Percentiles rank a stretch among this genome's conserved stretches.
Evolutionary conservation across 2,888 invertebrate species (phyloP).

Genomic region (Patella depressa): DNA sequence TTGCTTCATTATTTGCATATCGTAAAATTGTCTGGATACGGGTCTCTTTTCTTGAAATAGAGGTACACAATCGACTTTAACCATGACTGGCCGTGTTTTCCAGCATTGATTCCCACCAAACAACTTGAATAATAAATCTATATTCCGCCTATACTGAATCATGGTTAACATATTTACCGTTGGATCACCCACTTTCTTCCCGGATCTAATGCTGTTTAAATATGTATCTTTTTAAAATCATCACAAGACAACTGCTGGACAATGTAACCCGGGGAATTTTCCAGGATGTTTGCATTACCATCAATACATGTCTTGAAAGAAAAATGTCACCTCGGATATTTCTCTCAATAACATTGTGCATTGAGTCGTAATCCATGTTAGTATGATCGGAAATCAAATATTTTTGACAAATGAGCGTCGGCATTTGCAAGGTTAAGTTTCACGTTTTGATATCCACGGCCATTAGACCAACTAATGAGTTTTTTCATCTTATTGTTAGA

Average conservation of each 20-base stretch:
- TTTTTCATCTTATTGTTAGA: not conserved
- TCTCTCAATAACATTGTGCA: not conserved
- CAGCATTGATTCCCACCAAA: not conserved
- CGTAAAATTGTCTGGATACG: not conserved
- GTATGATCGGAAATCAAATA: not conserved
- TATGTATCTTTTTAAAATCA: not conserved
- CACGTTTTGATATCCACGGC: not conserved
- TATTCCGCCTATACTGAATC: not conserved
- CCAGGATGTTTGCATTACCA: not conserved
- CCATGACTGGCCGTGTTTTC: not conserved
- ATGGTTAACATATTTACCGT: not conserved
- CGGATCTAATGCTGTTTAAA: not conserved
- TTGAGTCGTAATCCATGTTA: too few relatives aligned
- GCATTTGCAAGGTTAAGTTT: not conserved
- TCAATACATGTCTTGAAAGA: not conserved
- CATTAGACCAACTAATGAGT: not conserved
- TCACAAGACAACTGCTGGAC: not conserved
- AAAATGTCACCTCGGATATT: not conserved
- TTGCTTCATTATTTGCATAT: not conserved
- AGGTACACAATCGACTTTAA: not conserved
- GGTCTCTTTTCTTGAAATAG: not conserved
- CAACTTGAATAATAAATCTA: not conserved
- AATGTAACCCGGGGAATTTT: not conserved
- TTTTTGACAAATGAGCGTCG: not conserved
- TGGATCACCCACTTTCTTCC: not conserved